Evolutionary conservation across 2,797 vertebrate species (phyloP), one percentile per base, ranked within the genome.

Genomic region (Prionace glauca): DNA sequence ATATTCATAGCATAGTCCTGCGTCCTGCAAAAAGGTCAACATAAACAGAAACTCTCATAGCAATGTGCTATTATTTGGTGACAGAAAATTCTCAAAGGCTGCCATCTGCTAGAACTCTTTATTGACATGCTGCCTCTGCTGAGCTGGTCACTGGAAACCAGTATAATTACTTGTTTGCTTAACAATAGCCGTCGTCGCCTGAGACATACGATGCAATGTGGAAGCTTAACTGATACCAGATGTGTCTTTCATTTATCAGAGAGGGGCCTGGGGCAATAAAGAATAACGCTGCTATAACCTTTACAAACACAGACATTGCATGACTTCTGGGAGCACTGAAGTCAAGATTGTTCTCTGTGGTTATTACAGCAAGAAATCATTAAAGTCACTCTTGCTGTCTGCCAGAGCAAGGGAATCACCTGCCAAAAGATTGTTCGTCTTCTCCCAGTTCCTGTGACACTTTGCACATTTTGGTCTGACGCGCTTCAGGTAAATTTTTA

Each of bases 41-140:
- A n/a, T 65, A 22, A 26, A 60, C 41, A 18, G 32, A 3, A 20
- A 91, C 24, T 50, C 41, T 94, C 24, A 94, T 29, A 94, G 67
- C 5, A 74, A 32, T 16, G 26, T 93, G 69, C 56, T 36, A 56
- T 94, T 24, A 94, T 56, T 74, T 71, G 67, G 41, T 74, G 92
- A 94, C 67, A 94, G 69, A 69, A 41, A 72, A 65, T 50, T 94
- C 92, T 72, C 41, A 94, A 94, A 94, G 62, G 36, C 91, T 94
- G 91, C 91, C 65, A 69, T 94, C 65, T 94, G 93, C 36, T 32
- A 29, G 11, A 69, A 94, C 10, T 94, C 3, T 5, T 74, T 72
- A 50, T 50, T 74, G 41, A 74, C 41, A 22, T 94, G 92, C 67
- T 72, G 69, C 16, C 26, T 45, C 36, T 94, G 32, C 62, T 72